Evolutionary conservation across 37 sponge, comb jelly and placozoan genomes (phyloP).

Genomic region (Theonella swinhoei): DNA sequence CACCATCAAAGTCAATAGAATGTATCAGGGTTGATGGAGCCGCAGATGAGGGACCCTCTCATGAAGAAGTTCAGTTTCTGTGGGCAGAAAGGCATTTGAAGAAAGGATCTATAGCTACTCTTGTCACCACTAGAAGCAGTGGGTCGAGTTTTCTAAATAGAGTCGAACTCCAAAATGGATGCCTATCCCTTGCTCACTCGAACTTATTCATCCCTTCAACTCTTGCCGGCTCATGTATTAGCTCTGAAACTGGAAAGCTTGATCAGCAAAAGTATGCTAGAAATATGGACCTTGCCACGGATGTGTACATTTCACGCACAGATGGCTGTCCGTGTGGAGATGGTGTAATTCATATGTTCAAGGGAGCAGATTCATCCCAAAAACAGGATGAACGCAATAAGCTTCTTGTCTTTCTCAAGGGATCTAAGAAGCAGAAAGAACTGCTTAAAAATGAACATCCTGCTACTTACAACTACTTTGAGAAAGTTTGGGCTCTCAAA

Average conservation of each 20-base stretch:
- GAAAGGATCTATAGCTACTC: slow-evolving; percentile 1
- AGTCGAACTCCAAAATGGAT: slow-evolving; percentile 8
- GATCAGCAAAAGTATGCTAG: slow-evolving; percentile 17
- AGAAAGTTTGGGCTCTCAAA: slow-evolving; percentile 27
- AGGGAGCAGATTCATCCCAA: slow-evolving; percentile 21
- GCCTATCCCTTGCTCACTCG: neutral
- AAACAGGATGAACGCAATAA: neutral
- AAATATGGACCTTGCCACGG: slow-evolving; percentile 37
- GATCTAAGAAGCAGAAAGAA: slow-evolving; percentile 3
- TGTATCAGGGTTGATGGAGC: too few species aligned
- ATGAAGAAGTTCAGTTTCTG: slow-evolving; percentile 19
- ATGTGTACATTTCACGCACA: slow-evolving; percentile 32
- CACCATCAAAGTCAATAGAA: slow-evolving; percentile 29
- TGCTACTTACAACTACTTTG: slow-evolving; percentile 14
- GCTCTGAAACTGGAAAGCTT: neutral
- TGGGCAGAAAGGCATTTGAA: too few species aligned
- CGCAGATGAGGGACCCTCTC: slow-evolving; percentile 27
- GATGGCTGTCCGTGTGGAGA: slow-evolving; percentile 46
- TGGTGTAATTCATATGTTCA: slow-evolving; percentile 21
- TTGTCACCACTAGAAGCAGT: slow-evolving; percentile 36
- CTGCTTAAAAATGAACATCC: slow-evolving; percentile 17
- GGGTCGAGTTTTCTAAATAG: slow-evolving; percentile 22
- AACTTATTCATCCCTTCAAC: slow-evolving; percentile 13
- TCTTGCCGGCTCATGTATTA: slow-evolving; percentile 1
- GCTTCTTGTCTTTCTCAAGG: slow-evolving; percentile 10